Percentiles rank a stretch among this genome's conserved stretches.
phyloP scores from a whole-genome alignment of 2,113 vertebrate species.

The Dendropsophus ebraccatus region DNA sequence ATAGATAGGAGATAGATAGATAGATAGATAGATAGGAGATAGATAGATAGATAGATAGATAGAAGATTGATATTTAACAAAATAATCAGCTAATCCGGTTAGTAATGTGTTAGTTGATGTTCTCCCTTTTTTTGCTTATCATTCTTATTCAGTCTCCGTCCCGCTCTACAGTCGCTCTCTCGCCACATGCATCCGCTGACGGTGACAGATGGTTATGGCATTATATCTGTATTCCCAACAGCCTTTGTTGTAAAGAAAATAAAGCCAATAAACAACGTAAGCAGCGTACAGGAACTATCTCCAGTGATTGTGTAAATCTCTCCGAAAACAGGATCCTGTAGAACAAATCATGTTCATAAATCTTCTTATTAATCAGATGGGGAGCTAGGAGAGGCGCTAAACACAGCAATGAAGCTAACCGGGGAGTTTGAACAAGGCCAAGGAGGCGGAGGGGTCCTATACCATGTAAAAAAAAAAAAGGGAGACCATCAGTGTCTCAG shows the following conservation, averaged over 20 bases:
- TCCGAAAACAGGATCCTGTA: constrained; percentile 39
- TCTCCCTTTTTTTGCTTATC: neutral
- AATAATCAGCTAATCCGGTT: too few relatives aligned
- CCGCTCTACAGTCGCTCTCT: neutral
- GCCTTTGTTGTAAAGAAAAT: constrained; percentile 54
- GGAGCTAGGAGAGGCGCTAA: neutral
- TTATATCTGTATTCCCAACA: constrained; percentile 56
- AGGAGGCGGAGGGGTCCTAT: too few relatives aligned
- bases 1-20: too few relatives aligned
- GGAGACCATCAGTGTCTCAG: too few relatives aligned
- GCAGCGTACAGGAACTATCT: constrained; percentile 34
- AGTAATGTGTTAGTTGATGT: neutral
- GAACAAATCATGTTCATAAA: constrained; percentile 51
- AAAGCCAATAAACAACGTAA: constrained; percentile 54
- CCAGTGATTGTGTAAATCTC: constrained; percentile 46
- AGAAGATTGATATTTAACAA: neutral
- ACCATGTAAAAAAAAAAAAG: too few relatives aligned
- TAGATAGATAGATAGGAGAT: too few relatives aligned
- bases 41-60: too few relatives aligned
- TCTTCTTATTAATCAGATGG: constrained; percentile 54
- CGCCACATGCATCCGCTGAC: constrained; percentile 38
- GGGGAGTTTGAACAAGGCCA: neutral
- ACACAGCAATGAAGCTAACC: constrained; percentile 29
- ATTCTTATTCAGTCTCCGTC: neutral
- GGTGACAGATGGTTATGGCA: constrained; percentile 54